Evolutionary conservation across 2,113 vertebrate species (phyloP).

Genomic region (Scomber colias): DNA sequence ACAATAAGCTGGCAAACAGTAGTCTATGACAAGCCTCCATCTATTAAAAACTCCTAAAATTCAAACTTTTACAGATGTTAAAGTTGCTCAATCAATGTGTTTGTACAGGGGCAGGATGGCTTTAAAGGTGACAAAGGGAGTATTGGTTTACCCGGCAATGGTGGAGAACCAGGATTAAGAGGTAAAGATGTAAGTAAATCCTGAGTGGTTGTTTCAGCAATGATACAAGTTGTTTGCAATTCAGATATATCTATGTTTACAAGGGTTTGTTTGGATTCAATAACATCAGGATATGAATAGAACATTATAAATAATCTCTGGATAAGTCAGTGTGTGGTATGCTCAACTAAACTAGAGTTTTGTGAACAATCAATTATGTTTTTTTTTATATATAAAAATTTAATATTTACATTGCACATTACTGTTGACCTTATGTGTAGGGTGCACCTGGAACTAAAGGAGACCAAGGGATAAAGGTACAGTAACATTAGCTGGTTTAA

Average conservation of each 20-base stretch:
- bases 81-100: not conserved
- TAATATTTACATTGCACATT: not conserved
- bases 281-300: not conserved
- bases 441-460: conserved; percentile 81
- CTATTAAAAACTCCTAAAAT: no score
- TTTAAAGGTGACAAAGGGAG: conserved; percentile 86
- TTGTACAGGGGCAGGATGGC: conserved; percentile 86
- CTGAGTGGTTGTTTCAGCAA: conserved; percentile 63
- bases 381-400: not conserved
- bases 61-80: not conserved
- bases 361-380: not conserved
- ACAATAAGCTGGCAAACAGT: not conserved
- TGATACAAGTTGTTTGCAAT: conserved; percentile 12
- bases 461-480: conserved; percentile 80
- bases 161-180: conserved; percentile 89
- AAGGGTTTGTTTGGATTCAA: not conserved
- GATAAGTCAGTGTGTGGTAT: not conserved
- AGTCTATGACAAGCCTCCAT: no score
- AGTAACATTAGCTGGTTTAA: not conserved
- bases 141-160: conserved; percentile 81
- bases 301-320: not conserved
- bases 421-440: conserved; percentile 65
- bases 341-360: not conserved
- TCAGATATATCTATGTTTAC: not conserved
- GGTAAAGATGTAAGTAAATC: conserved; percentile 96